phyloP scores from a whole-genome alignment of 2,113 vertebrate genomes.

The Brachyistius frenatus region DNA sequence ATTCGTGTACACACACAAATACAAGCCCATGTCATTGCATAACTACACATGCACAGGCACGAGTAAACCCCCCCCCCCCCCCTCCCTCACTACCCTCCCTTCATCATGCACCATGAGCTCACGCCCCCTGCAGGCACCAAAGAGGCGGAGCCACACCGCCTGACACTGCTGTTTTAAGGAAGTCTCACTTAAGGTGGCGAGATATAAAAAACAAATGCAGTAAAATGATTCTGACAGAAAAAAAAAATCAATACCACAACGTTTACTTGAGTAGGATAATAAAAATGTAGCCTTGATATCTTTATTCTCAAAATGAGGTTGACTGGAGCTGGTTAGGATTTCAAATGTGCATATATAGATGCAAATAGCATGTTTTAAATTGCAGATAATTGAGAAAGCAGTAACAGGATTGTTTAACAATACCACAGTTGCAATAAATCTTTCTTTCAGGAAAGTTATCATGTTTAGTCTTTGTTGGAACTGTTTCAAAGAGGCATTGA shows the following conservation, averaged over 20 bases:
- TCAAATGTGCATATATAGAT: not conserved
- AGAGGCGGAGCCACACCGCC: slow-evolving; percentile 64
- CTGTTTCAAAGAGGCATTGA: too few relatives aligned
- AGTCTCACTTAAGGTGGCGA: slow-evolving; percentile 63
- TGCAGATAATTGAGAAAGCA: too few relatives aligned
- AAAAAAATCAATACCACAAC: not conserved
- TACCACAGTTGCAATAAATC: not conserved
- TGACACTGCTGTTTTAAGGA: slow-evolving; percentile 61
- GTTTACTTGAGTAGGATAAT: not conserved
- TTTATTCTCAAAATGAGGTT: too few relatives aligned
- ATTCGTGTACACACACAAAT: slow-evolving; percentile 42
- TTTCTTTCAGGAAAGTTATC: not conserved
- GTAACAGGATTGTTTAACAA: too few relatives aligned
- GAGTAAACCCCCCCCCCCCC: slow-evolving; percentile 66
- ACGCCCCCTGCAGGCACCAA: slow-evolving; percentile 75
- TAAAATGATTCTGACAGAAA: not conserved
- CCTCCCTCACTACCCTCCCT: slow-evolving; percentile 46
- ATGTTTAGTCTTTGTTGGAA: too few relatives aligned
- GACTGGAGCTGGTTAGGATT: not conserved
- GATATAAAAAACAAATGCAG: slow-evolving; percentile 16
- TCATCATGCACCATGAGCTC: slow-evolving; percentile 78
- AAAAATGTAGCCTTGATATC: too few relatives aligned
- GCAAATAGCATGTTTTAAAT: too few relatives aligned
- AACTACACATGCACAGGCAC: slow-evolving; percentile 86
- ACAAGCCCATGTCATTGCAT: slow-evolving; percentile 80